Base-by-base conservation (phyloP, 2,888 invertebrate genomes). In the Marronus borbonicus region DNA sequence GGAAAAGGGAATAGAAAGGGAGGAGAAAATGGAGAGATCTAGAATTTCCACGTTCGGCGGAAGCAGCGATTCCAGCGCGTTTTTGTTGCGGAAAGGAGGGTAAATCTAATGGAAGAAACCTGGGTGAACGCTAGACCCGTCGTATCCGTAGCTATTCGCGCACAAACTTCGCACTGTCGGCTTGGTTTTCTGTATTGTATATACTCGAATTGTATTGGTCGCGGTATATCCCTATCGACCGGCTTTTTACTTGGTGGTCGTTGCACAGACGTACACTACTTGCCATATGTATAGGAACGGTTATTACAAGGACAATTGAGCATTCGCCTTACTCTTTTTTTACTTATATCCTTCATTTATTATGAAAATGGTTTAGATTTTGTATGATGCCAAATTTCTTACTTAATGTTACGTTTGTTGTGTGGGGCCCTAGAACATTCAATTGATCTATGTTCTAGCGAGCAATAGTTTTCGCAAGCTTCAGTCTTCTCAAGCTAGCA, bases 151-250 rank as follows among this genome's bases (percentile, higher is more conserved):
- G 14, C 68, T 50, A 50, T 50, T 68, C 68, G 50, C 55, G 39
- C 39, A 14, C 65, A 39, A 65, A 31, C 39, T 36, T 17, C 17
- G 39, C 17, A 44, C 12, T 44, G 12, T 44, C 44, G 44, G 44
- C 44, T 44, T 12, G 44, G 44, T 8, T 44, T 8, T 44, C 8
- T 44, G 44, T 44, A 8, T 44, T 39, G 36, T 65, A 20, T 55
- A 65, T 52, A 52, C 69, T 52, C 14, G 69, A 52, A 69, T 69
- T 69, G 69, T 52, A 69, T 69, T 69, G 69, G 69, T 52, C 52
- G 69, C 31, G 69, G 69, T 69, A 31, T 66, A 20, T 28, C 20
- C 31, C 24, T 28, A 55, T 55, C 55, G 55, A 55, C 55, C 55
- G 55, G 17, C 44, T 44, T 39, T 44, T 8, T 0, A 44, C 44